Percentiles rank a stretch among this genome's conserved stretches.
phyloP scores from a whole-genome alignment of 2,888 invertebrate genomes.

The Drosophila yooni region DNA sequence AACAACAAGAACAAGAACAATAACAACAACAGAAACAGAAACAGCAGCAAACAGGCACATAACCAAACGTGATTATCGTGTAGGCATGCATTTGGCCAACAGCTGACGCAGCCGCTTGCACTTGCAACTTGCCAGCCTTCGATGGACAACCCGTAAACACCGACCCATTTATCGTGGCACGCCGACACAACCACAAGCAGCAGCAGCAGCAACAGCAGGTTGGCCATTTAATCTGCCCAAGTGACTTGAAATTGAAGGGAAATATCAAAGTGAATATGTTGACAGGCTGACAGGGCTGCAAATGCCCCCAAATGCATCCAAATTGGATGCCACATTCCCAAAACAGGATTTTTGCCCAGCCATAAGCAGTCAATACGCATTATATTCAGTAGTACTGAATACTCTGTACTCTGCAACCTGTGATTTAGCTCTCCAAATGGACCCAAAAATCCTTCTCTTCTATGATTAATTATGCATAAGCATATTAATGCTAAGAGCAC shows the following conservation, averaged over 20 bases:
- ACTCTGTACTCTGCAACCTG: background rate
- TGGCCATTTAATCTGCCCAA: constrained; percentile 75
- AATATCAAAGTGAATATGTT: constrained; percentile 79
- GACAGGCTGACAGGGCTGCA: constrained; percentile 35
- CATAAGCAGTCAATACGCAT: constrained; percentile 7
- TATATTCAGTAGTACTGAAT: background rate
- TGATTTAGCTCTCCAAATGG: background rate
- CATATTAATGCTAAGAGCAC: background rate
- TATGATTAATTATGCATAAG: background rate
- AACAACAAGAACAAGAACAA: constrained; percentile 9
- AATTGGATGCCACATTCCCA: background rate
- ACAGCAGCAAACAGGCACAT: constrained; percentile 37
- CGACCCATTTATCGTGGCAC: constrained; percentile 23
- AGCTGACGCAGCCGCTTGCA: constrained; percentile 68
- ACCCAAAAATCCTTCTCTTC: background rate
- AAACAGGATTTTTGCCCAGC: background rate
- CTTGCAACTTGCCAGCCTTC: constrained; percentile 24
- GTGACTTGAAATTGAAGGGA: constrained; percentile 73
- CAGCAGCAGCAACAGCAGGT: constrained; percentile 26
- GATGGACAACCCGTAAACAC: constrained; percentile 9
- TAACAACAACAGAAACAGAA: constrained; percentile 6
- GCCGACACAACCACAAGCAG: constrained; percentile 55
- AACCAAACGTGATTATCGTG: constrained; percentile 75
- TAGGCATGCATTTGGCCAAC: constrained; percentile 63
- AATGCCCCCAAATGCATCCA: constrained; percentile 24